Evolutionary conservation across 2,113 vertebrate species (phyloP), one percentile per base, ranked within the genome.

Genomic region (Urocitellus parryii): DNA sequence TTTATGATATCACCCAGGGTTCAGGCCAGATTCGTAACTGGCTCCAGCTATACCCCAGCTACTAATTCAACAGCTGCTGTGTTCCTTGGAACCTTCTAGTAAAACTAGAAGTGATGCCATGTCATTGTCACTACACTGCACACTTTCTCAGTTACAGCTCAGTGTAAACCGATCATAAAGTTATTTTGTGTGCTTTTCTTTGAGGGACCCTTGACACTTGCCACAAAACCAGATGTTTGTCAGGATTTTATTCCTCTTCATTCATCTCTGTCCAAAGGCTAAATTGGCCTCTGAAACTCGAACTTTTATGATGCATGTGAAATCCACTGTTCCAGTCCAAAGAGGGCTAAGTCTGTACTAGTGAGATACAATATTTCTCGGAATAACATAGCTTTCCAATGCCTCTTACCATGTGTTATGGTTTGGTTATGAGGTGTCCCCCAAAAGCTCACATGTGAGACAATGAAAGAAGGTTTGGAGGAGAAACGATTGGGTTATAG

Each of bases 201-300:
- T 92, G 22, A 92, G 77, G 39, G 5, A 48, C 14, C n/a, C n/a
- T 81, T 56, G 34, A 78, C 18, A 81, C 88, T 83, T 92, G 67
- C 20, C 48, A 76, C 20, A 86, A 96, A 91, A 16, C 22, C 72
- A 88, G 63, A 27, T 94, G 24, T 86, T 94, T 95, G 92, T 48
- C 72, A 94, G 88, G 61, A 61, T 80, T 95, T 72, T 14, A 61
- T 88, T 74, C 39, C 25, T 87, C 24, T 96, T 77, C 24, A 89
- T 27, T 27, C 48, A 91, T n/a, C 14, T 63, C 34, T 77, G 10
- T 63, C 4, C 18, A 51, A 90, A 22, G 67, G 13, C 8, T 86
- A 93, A 82, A 93, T n/a, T 16, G 79, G 85, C 16, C 58, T 91
- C 93, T 87, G 72, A 63, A 97, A 89, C 8, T 2, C 80, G 76